Base-by-base conservation (phyloP, 2,113 vertebrate genomes). In the Gallinago jamesoni region DNA sequence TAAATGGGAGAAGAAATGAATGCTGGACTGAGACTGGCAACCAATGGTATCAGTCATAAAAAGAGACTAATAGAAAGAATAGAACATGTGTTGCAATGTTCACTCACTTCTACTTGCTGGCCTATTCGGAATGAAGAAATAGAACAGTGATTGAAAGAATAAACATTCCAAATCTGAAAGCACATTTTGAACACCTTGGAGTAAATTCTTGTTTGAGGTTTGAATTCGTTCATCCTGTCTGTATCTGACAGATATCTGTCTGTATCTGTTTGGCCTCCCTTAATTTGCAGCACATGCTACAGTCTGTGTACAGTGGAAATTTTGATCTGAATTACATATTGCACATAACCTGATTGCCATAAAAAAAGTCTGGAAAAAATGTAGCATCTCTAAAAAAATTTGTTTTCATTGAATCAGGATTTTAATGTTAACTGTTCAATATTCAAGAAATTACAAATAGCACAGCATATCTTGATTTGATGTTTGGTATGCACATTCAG, bases 241-340 rank as follows among this genome's bases (percentile, higher is more conserved):
- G 28, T 53, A 74, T 84, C 87, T 93, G 69, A 89, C 27, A 55
- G 27, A 55, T 55, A 55, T 55, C 53, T 55, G 53, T 11, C 27
- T 55, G 53, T 55, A 39, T 57, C 21, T 47, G 7, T 79, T 91
- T 95, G 35, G 83, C 41, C 74, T 75, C 57, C 37, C 50, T 81
- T 96, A 88, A 95, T 96, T 93, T 95, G 27, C 60, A 81, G 97
- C 90, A 74, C 85, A 68, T 89, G 77, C 91, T 94, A 57, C 59
- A 84, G 39, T n/a, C 90, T 90, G n/a, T 79, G 52, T 82, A 59
- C 80, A 59, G 30, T 82, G 87, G 84, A 96, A 94, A 92, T 95
- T 96, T 50, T 95, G 66, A 91, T 87, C n/a, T 94, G 72, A 82
- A 72, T 84, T 85, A 77, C 27, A 20, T 60, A 66, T 81, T 94